Base-by-base conservation (phyloP, 2,797 vertebrate genomes). In the Synanceia verrucosa region DNA sequence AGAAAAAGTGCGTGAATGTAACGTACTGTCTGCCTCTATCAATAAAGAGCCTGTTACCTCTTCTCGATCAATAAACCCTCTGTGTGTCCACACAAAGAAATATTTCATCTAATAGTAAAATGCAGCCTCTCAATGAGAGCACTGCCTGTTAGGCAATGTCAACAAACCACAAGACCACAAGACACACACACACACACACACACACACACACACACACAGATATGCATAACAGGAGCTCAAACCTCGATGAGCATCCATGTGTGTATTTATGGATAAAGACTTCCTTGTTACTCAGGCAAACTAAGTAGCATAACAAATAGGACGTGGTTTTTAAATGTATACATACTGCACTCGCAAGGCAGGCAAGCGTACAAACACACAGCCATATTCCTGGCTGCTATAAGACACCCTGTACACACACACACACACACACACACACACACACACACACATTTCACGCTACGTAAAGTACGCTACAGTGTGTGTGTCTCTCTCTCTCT, bases 111-210 rank as follows among this genome's bases (percentile, higher is more conserved):
- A 78, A 86, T 61, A 70, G 76, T 73, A 80, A 86, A 91, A 87
- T 60, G 65, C 63, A 52, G 52, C 81, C 76, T 82, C 76, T 90
- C 78, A 87, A 65, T 51, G 47, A 70, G 63, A 77, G 79, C 55
- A 58, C 81, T 63, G 84, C 82, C 76, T 82, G 51, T 65, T 67
- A 24, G 63, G 55, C 77, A 86, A 63, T 70, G 76, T 87, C 85
- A 90, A 90, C 88, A 91, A 90, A 86, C 85, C 83, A 64, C 79
- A 79, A 66, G 55, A 85, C 84, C 85, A 81, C 80, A 85, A 65
- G 55, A 70, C 44, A 83, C 53, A 77, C 56, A 58, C 69, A 18
- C 59, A 67, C 67, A 70, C 18, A 18, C 63, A 61, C 67, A n/a
- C 56, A 65, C 63, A 68, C 12, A 18, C 73, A 28, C 59, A 51